Base-by-base conservation (phyloP, 2,888 invertebrate genomes). In the Anoncus sp. region DNA sequence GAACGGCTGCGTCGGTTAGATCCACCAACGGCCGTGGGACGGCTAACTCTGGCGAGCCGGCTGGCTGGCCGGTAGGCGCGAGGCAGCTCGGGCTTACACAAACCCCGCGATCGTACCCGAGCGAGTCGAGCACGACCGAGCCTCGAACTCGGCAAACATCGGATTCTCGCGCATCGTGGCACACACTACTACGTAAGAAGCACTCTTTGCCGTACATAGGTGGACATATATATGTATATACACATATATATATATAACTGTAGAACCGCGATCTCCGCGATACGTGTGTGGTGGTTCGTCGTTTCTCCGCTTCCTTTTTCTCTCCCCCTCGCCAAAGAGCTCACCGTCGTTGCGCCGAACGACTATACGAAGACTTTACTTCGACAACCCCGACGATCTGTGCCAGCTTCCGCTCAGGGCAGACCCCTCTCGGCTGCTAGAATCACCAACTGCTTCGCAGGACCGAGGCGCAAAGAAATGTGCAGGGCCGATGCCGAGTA, bases 21-120 rank as follows among this genome's bases (percentile, higher is more conserved):
- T 85, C 86, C 87, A 87, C 85, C 88, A 84, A 85, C 87, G 84
- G 84, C 87, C 87, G 87, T 82, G 87, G 87, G 89, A 87, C 88
- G 88, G 88, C 88, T 85, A 88, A 88, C 89, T 89, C 88, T 87
- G 88, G 69, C 82, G 66, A 79, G 84, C 85, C 86, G 85, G 86
- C 88, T 85, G 84, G 84, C 84, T 85, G 84, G 85, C 85, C 85
- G 87, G 83, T 85, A 83, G 38, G 63, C 75, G 77, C 72, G 72
- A 65, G 47, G 57, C 72, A 14, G 67, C 71, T 71, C 69, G 66
- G 62, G 72, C 67, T 65, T 51, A 47, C 53, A 47, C 60, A 60
- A 57, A 53, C 51, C 22, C 62, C 40, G 67, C 76, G 62, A 75
- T 74, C 77, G 71, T 77, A 66, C 74, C 77, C 74, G 73, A 72